Base-by-base conservation (phyloP, 1,140 invertebrate species). In the Lasioglossum albipes region DNA sequence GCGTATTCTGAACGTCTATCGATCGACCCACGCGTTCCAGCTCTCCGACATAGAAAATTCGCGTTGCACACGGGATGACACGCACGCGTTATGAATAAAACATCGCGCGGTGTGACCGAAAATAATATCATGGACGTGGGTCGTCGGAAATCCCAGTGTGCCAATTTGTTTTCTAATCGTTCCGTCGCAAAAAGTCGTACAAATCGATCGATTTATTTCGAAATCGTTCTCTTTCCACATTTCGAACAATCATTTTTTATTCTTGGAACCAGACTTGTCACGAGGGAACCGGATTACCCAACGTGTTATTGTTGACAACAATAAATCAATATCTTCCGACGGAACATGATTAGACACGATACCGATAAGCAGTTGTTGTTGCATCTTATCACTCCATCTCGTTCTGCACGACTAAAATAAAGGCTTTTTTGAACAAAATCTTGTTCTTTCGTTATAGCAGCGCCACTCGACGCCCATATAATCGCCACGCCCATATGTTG, bases 71-170 rank as follows among this genome's bases (percentile, higher is more conserved):
- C 62, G 27, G 62, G 62, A 64, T 36, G 27, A 31, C 13, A 27
- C 62, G 62, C 22, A 73, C 69, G 69, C 36, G 69, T 73, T 73
- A 79, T 79, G 69, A 79, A 79, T 79, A 79, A 79, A 73, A 57
- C 61, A 79, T 79, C 5, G 4, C 0, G 7, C 45, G 67, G 4
- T 54, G 65, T 52, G 68, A 65, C 69, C 72, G 76, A 62, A 79
- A 79, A 72, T 79, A 79, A 45, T 54, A 70, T 64, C 27, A 16
- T n/a, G 41, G 36, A 9, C 68, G 45, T 20, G 22, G 12, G 9
- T 16, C 45, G 49, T 79, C 42, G 69, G 65, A 65, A 72, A 79
- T 73, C 70, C 69, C n/a, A 0, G 10, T 31, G 31, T 16, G 42
- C 27, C 20, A 16, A 54, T 22, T 73, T 70, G 76, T n/a, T 73